Conservation (phyloP, 2,888 invertebrate genomes). For the Lucinisca nassula region DNA sequence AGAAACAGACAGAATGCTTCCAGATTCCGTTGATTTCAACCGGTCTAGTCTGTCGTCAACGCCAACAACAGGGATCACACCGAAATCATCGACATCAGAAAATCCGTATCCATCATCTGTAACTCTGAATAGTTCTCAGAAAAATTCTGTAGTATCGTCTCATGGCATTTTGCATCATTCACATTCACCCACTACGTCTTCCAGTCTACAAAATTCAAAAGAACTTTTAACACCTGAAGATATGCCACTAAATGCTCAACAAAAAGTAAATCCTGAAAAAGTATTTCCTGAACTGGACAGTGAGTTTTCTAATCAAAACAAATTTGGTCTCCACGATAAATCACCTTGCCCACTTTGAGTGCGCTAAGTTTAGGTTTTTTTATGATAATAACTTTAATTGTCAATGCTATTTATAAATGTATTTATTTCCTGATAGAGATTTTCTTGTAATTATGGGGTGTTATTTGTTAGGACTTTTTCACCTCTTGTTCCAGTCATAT, state of each 20-base stretch:
- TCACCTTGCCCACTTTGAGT: background rate
- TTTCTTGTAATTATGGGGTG: too few relatives aligned
- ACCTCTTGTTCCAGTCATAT: too few relatives aligned
- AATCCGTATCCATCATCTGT: slow-evolving; percentile 18
- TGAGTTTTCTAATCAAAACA: background rate
- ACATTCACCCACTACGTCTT: background rate
- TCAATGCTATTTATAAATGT: too few relatives aligned
- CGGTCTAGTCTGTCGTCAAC: slow-evolving; percentile 15
- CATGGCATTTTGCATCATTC: background rate
- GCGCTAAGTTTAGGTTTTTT: background rate
- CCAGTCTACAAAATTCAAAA: background rate
- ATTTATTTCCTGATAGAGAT: too few relatives aligned
- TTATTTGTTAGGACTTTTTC: too few relatives aligned
- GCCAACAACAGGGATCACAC: slow-evolving; percentile 3
- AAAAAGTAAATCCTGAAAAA: background rate
- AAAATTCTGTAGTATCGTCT: background rate
- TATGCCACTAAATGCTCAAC: background rate
- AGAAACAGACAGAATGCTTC: slow-evolving; percentile 65
- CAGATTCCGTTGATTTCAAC: slow-evolving; percentile 20
- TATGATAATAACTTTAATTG: too few relatives aligned
- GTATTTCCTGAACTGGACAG: background rate
- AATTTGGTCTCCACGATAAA: background rate
- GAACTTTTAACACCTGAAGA: background rate
- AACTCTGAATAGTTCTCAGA: background rate
- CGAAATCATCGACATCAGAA: slow-evolving; percentile 28